Conservation (phyloP, 2,797 vertebrate species). For the Leucoraja ocellata region DNA sequence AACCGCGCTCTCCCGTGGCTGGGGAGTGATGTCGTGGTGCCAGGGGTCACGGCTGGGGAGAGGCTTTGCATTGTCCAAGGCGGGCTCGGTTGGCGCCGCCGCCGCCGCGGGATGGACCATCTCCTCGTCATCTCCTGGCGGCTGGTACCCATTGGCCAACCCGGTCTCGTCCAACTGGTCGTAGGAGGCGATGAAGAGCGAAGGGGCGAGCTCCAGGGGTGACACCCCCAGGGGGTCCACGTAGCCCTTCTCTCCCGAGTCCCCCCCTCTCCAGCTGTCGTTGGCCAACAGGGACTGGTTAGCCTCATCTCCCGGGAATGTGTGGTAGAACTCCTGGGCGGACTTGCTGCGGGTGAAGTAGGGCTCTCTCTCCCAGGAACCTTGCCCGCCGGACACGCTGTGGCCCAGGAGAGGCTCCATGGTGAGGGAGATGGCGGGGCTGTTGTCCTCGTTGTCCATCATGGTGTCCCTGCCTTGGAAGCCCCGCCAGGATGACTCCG, state of each 20-base stretch:
- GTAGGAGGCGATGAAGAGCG: not conserved
- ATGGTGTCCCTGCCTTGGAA: constrained; percentile 54
- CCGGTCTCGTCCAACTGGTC: not conserved
- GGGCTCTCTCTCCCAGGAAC: constrained; percentile 58
- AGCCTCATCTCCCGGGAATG: constrained; percentile 53
- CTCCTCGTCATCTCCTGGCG: not conserved
- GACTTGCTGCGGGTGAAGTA: constrained; percentile 58
- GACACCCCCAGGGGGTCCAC: constrained; percentile 68
- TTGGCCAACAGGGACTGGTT: constrained; percentile 54
- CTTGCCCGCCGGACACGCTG: constrained; percentile 47
- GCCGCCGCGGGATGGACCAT: not conserved
- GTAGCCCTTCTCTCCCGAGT: constrained; percentile 61
- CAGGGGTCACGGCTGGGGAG: not conserved
- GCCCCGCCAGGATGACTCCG: constrained; percentile 62
- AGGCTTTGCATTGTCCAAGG: not conserved
- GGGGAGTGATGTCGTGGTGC: no score
- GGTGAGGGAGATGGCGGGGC: constrained; percentile 69
- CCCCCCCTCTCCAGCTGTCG: constrained; percentile 60
- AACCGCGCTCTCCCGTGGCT: not conserved
- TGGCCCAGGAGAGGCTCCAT: constrained; percentile 81
- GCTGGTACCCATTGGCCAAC: no score
- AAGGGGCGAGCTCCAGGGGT: constrained; percentile 48
- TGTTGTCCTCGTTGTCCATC: constrained; percentile 65
- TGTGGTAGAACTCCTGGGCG: constrained; percentile 61
- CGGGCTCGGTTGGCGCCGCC: not conserved